Conservation (phyloP, 2,797 vertebrate genomes). For the Myripristis murdjan region DNA sequence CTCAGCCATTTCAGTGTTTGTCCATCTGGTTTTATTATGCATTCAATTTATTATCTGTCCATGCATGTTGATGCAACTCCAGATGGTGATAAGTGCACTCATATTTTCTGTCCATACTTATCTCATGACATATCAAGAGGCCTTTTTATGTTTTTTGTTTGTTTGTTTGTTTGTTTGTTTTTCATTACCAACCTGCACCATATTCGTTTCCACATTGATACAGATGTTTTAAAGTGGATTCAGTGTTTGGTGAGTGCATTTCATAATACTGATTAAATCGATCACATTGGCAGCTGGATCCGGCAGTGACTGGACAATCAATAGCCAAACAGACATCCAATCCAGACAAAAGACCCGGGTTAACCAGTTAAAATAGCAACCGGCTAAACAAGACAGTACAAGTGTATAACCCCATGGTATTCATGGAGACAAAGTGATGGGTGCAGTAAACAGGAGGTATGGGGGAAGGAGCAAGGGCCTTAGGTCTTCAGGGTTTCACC, state of each 20-base stretch:
- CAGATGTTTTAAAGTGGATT: constrained; percentile 24
- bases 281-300: constrained; percentile 32
- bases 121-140: constrained; percentile 16
- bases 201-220: constrained; percentile 22
- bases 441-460: constrained; percentile 62
- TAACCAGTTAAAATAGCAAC: constrained; percentile 49
- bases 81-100: constrained; percentile 26
- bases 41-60: constrained; percentile 11
- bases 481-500: constrained; percentile 65
- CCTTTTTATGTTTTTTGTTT: constrained; percentile 1
- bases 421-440: constrained; percentile 69
- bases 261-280: constrained; percentile 27
- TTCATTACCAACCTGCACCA: background rate
- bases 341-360: constrained; percentile 61
- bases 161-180: constrained; percentile 4
- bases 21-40: constrained; percentile 22
- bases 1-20: constrained; percentile 16
- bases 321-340: constrained; percentile 36
- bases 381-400: constrained; percentile 47
- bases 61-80: constrained; percentile 23
- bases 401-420: constrained; percentile 56
- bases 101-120: constrained; percentile 37
- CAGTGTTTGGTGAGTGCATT: background rate
- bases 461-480: constrained; percentile 56
- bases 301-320: constrained; percentile 37